Base-by-base conservation (phyloP, 2,113 vertebrate genomes). In the Verasper variegatus region DNA sequence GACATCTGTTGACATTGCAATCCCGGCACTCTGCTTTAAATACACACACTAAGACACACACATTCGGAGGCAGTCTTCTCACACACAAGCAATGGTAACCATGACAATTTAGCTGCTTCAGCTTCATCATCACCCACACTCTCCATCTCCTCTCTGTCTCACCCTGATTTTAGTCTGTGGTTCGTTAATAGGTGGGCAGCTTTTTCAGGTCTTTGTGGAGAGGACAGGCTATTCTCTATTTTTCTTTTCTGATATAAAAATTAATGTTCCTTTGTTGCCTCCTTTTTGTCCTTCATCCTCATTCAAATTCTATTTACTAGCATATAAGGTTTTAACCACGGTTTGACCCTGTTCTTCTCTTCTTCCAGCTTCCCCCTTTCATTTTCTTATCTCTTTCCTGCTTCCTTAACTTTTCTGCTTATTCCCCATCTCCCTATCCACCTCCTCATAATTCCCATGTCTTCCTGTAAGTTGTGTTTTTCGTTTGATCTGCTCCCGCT, bases 21-120 rank as follows among this genome's bases (percentile, higher is more conserved):
- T 65, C 74, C 21, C 21, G 67, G 52, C 65, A 56, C 68, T 81
- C 70, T 67, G 72, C 77, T 71, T 73, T 68, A 66, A 59, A 74
- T 60, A 60, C 51, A 68, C 57, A 27, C 76, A 71, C 42, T 24
- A 24, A 60, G 42, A 40, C 76, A 72, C 45, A 67, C 57, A 71
- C 40, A 68, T 2, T 49, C 21, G 17, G 31, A 17, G 1, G 47
- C 75, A 82, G 62, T 42, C 73, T 74, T 71, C 21, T 61, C 74
- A 76, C 71, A 80, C 71, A 78, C 62, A 62, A 20, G 74, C 23
- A 49, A 68, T 84, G 85, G 89, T 94, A 89, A 94, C 90, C 88
- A 92, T 94, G 91, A 89, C 89, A 80, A 91, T 92, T 81, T 68
- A 87, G 82, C 89, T 82, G 82, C 91, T 84, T 87, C 76, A 84